Percentiles rank a stretch among this genome's conserved stretches.
phyloP scores from a whole-genome alignment of 2,888 invertebrate species.

The Stegana nigrithorax region DNA sequence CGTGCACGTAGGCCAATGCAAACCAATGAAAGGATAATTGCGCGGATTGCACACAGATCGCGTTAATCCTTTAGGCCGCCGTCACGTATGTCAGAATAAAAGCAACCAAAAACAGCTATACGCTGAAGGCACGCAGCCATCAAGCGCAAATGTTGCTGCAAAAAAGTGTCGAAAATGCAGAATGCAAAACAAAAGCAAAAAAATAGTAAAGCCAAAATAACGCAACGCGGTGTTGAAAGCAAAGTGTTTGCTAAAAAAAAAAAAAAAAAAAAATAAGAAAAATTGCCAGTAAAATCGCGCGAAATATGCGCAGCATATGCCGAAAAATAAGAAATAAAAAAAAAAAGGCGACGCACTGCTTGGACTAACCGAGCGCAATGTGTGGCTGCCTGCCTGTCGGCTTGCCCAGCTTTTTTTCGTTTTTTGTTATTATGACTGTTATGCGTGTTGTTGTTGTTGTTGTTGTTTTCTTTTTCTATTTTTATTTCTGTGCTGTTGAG shows the following conservation, averaged over 20 bases:
- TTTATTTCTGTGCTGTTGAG: too few species aligned
- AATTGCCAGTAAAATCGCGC: background rate
- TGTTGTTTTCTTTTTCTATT: background rate
- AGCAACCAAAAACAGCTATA: slow-evolving; percentile 2
- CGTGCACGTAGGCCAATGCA: slow-evolving; percentile 14
- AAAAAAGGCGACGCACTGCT: background rate
- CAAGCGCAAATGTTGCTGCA: background rate
- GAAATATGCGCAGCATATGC: background rate
- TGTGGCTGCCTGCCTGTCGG: background rate
- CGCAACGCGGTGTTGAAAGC: background rate
- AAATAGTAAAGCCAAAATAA: background rate
- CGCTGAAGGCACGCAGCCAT: background rate
- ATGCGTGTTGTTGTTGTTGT: too few species aligned
- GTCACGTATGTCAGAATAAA: background rate
- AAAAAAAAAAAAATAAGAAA: background rate
- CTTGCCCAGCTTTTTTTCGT: background rate
- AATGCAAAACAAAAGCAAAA: background rate
- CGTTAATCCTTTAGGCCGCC: slow-evolving; percentile 59
- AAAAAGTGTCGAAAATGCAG: slow-evolving; percentile 5
- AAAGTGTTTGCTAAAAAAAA: too few species aligned
- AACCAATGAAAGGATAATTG: slow-evolving; percentile 58
- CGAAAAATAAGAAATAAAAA: background rate
- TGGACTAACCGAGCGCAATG: too few species aligned
- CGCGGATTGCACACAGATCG: slow-evolving; percentile 62
- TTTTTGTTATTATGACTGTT: background rate